Evolutionary conservation across 2,888 invertebrate genomes (phyloP), one percentile per base, ranked within the genome.

Genomic region (Tetragonisca angustula): DNA sequence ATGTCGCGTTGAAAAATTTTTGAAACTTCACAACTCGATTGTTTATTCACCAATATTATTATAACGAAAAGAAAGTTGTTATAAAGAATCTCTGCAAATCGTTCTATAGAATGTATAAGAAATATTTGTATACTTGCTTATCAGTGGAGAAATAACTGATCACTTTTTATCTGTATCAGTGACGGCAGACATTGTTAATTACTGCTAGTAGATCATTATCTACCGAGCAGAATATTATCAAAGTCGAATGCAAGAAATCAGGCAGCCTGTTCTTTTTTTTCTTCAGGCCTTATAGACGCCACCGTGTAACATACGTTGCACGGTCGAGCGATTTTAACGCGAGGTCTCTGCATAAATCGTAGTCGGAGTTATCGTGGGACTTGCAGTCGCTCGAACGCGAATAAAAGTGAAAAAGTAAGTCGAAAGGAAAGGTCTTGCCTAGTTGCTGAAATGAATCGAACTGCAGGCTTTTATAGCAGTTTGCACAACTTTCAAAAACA

Each of bases 261-360:
- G 43, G 74, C 69, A 73, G 15, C 50, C 19, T 49, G 17, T 36
- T 69, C 62, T 61, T 32, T 81, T 67, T 36, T 81, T 62, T 36
- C 50, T 62, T 36, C 50, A 27, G 11, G 15, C 27, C 50, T 32
- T 74, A 70, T 67, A 72, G 54, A 83, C 2, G 68, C 62, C 49
- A 49, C 43, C 52, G 62, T 15, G 49, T 79, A 79, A 79, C 84
- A 76, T 76, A 84, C 52, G 83, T 79, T 78, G 71, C 83, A 84
- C 72, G 76, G 75, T 64, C 78, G 68, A 71, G 43, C 71, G 59
- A 52, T 62, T 84, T 78, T 76, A 83, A 84, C 72, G 56, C 62
- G 83, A 68, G 69, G 76, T 54, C 83, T 78, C 83, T 84, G 82
- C 84, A 84, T 84, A 84, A 84, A 84, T 84, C 84, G 83, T 27